Base-by-base conservation (phyloP, 2,888 invertebrate genomes). In the Lithodes maja region DNA sequence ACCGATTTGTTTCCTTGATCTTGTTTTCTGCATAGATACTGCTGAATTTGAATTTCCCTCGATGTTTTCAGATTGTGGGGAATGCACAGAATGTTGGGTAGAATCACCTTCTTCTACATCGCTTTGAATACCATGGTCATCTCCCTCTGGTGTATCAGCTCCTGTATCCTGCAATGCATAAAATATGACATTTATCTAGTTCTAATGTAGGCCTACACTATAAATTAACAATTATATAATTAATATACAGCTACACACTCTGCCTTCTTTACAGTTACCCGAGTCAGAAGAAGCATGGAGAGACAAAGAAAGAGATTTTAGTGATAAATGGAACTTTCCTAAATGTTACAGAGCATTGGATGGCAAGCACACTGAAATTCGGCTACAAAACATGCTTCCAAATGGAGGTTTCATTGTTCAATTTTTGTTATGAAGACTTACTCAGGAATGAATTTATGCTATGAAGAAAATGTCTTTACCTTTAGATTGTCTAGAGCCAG, bases 321-420 rank as follows among this genome's bases (percentile, higher is more conserved):
- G 83, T 83, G 83, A 71, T 52, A 83, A 71, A 69, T 83, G 83
- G 83, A 83, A 83, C 74, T 52, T 83, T 49, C 69, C 81, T 17
- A 81, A 81, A 12, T 81, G 81, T 61, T 81, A 81, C 33, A 55
- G 81, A 81, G 54, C 52, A 83, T 71, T 71, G 55, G 83, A 83
- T 69, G 71, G 83, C 15, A 71, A 49, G 83, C 69, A 71, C 69
- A 71, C 49, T 83, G 15, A 71, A n/a, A 33, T 83, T 83, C 71
- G 81, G 69, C 61, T 82, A 82, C 82, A 55, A 82, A 82, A 82
- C 82, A 68, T 82, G 82, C 82, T 82, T 82, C 82, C 82, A 82
- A 55, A 82, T 82, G 82, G 61, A 82, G 82, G 82, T 3, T 82
- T 82, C 69, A 82, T 82, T 82, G 82, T 82, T 52, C 49, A 68